Percentiles rank a stretch among this genome's conserved stretches.
Conservation (phyloP, 35 echinoderm and acorn worm genomes). For the Holothuria glaberrima region DNA sequence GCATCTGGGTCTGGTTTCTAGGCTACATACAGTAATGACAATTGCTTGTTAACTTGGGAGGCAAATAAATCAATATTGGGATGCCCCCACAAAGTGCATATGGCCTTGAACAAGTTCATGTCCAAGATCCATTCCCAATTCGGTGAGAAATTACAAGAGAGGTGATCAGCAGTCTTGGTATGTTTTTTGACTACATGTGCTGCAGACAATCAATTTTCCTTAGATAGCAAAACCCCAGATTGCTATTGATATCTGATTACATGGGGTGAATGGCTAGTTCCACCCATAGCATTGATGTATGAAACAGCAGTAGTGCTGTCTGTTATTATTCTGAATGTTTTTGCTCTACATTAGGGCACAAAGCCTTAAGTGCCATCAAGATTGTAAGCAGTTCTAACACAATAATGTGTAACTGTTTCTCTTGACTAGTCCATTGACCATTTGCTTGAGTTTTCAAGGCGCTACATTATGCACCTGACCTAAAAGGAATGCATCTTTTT, state of each 20-base stretch:
- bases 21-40: not conserved
- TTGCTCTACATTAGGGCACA: slow-evolving; percentile 5
- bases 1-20: slow-evolving; percentile 64
- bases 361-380: not conserved
- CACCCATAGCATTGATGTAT: slow-evolving; percentile 46
- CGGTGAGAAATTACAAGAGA: not conserved
- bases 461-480: slow-evolving; percentile 23
- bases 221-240: slow-evolving; percentile 46
- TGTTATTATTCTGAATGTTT: slow-evolving; percentile 44
- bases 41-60: slow-evolving; percentile 35
- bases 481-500: slow-evolving; percentile 41
- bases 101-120: slow-evolving; percentile 7
- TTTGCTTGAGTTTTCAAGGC: not conserved
- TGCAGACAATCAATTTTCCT: slow-evolving; percentile 13
- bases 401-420: slow-evolving; percentile 44
- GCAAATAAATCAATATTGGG: slow-evolving; percentile 50
- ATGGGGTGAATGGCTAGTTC: not conserved
- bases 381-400: slow-evolving; percentile 45
- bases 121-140: slow-evolving; percentile 28
- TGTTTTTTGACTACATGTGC: slow-evolving; percentile 10
- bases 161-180: not conserved
- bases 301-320: slow-evolving; percentile 52
- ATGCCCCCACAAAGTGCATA: slow-evolving; percentile 10
- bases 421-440: slow-evolving; percentile 28
- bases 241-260: slow-evolving; percentile 15